Evolutionary conservation across 2,113 vertebrate genomes (phyloP).

Genomic region (Cygnus atratus): DNA sequence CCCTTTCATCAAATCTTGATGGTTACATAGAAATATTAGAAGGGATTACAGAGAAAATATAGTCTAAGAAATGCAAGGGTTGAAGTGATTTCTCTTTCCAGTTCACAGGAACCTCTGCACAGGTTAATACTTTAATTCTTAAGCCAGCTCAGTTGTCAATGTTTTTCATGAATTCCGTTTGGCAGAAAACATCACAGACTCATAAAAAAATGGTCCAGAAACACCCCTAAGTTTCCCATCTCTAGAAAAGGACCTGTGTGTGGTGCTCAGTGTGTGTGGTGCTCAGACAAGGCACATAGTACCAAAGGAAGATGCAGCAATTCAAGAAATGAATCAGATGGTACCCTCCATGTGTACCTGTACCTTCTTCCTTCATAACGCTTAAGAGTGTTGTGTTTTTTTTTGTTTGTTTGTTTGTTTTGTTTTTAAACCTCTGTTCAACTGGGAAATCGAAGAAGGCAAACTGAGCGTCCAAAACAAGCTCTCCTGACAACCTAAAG

Average conservation of each 20-base stretch:
- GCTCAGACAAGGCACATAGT: not conserved
- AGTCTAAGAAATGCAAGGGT: not conserved
- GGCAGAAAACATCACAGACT: not conserved
- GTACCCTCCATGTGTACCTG: not conserved
- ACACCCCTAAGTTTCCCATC: not conserved
- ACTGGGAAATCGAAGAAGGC: not conserved
- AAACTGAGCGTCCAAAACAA: not conserved
- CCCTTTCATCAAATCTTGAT: not conserved
- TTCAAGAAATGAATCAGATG: not conserved
- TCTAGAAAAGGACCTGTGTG: not conserved
- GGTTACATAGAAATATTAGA: not conserved
- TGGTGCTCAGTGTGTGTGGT: not conserved
- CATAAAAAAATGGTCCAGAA: not conserved
- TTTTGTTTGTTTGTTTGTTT: not conserved
- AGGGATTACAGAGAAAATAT: not conserved
- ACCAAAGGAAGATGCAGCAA: not conserved
- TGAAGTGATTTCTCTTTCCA: not conserved
- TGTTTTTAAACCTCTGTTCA: not conserved
- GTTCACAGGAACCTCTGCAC: not conserved
- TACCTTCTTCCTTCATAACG: not conserved
- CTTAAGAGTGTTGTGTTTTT: not conserved
- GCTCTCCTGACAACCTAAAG: not conserved
- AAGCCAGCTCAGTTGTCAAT: not conserved
- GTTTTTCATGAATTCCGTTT: not conserved
- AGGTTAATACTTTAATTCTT: not conserved